Percentiles rank a stretch among this genome's conserved stretches.
phyloP scores from a whole-genome alignment of 2,888 invertebrate genomes.

The Eumerus sabulonum region DNA sequence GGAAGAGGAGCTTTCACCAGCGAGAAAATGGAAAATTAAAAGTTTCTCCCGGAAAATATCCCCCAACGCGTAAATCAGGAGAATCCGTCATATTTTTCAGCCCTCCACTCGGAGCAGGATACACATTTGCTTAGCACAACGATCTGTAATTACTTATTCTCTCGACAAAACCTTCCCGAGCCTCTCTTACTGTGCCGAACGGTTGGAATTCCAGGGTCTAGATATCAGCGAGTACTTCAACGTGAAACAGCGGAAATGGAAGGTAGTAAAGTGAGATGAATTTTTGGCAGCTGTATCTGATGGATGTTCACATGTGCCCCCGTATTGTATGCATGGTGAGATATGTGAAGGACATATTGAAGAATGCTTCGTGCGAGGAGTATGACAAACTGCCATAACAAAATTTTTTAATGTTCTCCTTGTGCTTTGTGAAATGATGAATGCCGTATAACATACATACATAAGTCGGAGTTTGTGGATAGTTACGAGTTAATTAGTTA shows the following conservation, averaged over 20 bases:
- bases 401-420: slow-evolving; percentile 35
- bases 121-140: too few species aligned
- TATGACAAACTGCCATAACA: slow-evolving; percentile 53
- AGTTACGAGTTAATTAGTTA: too few species aligned
- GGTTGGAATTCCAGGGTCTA: slow-evolving; percentile 1
- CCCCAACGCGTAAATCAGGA: too few species aligned
- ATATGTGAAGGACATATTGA: slow-evolving; percentile 29
- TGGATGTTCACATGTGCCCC: slow-evolving; percentile 18
- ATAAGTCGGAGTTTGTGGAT: too few species aligned
- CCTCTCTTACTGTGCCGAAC: not conserved
- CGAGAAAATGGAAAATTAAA: slow-evolving; percentile 35
- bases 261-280: not conserved
- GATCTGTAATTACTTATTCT: not conserved
- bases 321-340: slow-evolving; percentile 8
- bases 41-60: slow-evolving; percentile 25
- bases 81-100: too few species aligned
- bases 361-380: slow-evolving; percentile 44
- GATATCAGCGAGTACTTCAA: slow-evolving; percentile 21
- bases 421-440: slow-evolving; percentile 3
- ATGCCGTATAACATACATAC: too few species aligned
- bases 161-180: not conserved
- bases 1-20: not conserved
- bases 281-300: slow-evolving; percentile 33
- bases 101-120: too few species aligned
- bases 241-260: slow-evolving; percentile 4